A percentile compares a stretch with the other conserved stretches of the same genome.
Conservation (phyloP, 2,113 vertebrate genomes). For the Pseudopipra pipra region DNA sequence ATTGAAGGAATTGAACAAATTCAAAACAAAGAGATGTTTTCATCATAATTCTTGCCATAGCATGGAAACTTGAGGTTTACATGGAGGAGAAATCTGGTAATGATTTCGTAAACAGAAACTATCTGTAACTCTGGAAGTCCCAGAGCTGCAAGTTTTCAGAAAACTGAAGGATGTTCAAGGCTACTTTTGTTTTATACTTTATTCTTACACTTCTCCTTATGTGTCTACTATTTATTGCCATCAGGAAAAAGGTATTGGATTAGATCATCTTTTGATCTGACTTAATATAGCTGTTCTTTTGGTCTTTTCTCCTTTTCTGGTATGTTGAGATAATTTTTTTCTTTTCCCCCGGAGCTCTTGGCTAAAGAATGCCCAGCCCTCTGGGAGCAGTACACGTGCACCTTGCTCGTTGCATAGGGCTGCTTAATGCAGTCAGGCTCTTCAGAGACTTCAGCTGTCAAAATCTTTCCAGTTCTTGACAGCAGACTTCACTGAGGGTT, state of each 20-base stretch:
- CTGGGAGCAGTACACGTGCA: not conserved
- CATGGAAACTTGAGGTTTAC: not conserved
- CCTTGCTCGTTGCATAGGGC: not conserved
- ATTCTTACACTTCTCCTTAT: not conserved
- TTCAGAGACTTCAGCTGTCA: conserved; percentile 46
- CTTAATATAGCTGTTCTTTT: not conserved
- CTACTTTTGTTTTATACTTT: not conserved
- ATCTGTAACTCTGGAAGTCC: not conserved
- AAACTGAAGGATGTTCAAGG: not conserved
- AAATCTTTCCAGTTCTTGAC: conserved; percentile 22
- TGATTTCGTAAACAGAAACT: not conserved
- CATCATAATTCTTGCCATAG: not conserved
- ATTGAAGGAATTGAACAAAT: not conserved
- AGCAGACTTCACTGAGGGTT: not conserved
- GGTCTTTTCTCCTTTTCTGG: not conserved
- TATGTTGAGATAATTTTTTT: not conserved
- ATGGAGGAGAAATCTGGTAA: not conserved
- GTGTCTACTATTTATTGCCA: fast-evolving
- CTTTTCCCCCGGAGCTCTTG: not conserved
- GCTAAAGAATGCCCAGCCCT: not conserved
- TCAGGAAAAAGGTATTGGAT: not conserved
- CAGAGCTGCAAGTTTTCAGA: not conserved
- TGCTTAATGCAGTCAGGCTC: conserved; percentile 20
- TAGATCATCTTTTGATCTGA: not conserved
- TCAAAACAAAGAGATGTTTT: not conserved